A percentile compares a stretch with the other conserved stretches of the same genome.
Conservation (phyloP, 2,113 vertebrate species). For the Gymnarchus niloticus region DNA sequence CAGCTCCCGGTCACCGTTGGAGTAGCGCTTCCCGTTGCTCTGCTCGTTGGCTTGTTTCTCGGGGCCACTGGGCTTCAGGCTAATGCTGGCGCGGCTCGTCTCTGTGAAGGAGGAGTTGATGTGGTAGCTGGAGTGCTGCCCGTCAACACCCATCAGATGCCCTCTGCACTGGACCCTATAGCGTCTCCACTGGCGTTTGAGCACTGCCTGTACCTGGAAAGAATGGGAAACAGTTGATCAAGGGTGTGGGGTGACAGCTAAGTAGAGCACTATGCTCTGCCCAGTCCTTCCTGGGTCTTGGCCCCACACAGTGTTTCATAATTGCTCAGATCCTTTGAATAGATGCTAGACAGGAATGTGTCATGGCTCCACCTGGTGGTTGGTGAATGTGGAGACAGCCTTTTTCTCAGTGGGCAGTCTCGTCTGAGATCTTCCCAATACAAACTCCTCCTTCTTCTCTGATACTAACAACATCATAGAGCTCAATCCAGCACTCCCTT, state of each 20-base stretch:
- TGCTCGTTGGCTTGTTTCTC: slow-evolving; percentile 37
- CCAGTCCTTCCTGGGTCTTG: neutral
- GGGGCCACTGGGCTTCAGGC: slow-evolving; percentile 27
- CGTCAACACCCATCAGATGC: slow-evolving; percentile 35
- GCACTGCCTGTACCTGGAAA: slow-evolving; percentile 59
- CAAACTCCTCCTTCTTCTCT: neutral
- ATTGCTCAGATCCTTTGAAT: neutral
- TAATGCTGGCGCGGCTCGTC: slow-evolving; percentile 50
- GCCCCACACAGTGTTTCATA: neutral
- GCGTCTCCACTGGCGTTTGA: slow-evolving; percentile 59
- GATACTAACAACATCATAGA: neutral
- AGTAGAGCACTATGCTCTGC: neutral
- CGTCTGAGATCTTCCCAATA: neutral
- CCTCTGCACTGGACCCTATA: slow-evolving; percentile 48
- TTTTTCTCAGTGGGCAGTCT: neutral
- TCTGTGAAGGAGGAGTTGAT: slow-evolving; percentile 58
- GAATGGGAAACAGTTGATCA: neutral
- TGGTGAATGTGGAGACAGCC: neutral
- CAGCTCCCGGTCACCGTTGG: slow-evolving; percentile 34
- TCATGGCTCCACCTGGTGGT: neutral
- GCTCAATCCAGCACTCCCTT: neutral
- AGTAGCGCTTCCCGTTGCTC: slow-evolving; percentile 36
- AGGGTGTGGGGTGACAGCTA: neutral
- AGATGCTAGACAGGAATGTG: neutral
- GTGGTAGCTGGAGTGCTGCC: slow-evolving; percentile 56